Percentiles rank a stretch among this genome's conserved stretches.
Conservation (phyloP, 2,113 vertebrate genomes). For the Excalfactoria chinensis region DNA sequence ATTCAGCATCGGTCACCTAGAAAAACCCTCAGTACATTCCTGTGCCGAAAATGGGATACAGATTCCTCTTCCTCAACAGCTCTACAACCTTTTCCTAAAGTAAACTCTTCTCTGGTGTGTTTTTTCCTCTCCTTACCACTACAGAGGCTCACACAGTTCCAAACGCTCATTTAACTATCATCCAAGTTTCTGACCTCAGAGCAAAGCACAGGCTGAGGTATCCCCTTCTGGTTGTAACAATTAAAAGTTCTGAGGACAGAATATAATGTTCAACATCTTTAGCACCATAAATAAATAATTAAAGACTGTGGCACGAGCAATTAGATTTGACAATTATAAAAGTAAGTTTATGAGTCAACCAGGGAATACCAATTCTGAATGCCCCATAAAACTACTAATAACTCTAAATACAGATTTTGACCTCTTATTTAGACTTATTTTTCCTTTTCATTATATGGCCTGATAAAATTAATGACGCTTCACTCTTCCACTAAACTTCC, state of each 20-base stretch:
- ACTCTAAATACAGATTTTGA: constrained; percentile 4
- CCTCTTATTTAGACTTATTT: constrained; percentile 29
- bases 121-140: background rate
- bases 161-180: background rate
- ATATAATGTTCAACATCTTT: background rate
- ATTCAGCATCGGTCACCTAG: background rate
- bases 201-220: background rate
- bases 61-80: background rate
- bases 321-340: constrained; percentile 49
- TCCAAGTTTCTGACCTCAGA: background rate
- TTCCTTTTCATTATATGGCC: background rate
- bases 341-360: constrained; percentile 2
- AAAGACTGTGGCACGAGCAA: background rate
- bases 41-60: background rate
- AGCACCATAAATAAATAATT: background rate
- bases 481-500: background rate
- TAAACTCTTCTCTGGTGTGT: background rate
- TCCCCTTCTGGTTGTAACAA: background rate
- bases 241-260: background rate
- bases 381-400: constrained; percentile 43
- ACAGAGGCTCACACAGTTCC: background rate
- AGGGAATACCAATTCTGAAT: constrained; percentile 16
- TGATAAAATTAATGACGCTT: constrained; percentile 55
- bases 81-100: background rate
- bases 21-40: background rate